Evolutionary conservation across 2,888 invertebrate genomes (phyloP).

Genomic region (Hypomecis punctinalis): DNA sequence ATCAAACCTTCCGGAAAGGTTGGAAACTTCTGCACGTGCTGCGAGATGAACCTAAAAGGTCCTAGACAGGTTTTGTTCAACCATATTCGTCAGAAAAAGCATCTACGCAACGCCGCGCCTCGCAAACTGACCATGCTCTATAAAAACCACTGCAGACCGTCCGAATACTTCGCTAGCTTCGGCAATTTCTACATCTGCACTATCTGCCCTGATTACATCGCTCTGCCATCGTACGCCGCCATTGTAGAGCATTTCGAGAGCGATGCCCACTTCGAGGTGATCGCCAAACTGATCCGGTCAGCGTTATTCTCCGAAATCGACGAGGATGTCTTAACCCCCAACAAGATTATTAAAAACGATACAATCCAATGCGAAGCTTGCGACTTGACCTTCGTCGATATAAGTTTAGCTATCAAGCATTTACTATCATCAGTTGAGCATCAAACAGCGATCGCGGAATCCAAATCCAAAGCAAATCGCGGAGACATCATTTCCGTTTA

Average conservation of each 20-base stretch:
- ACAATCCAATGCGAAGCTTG: constrained; percentile 65
- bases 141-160: constrained; percentile 74
- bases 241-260: constrained; percentile 78
- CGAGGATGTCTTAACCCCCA: constrained; percentile 54
- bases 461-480: constrained; percentile 56
- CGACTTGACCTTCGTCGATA: constrained; percentile 57
- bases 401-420: constrained; percentile 63
- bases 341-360: constrained; percentile 56
- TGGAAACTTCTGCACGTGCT: constrained; percentile 75
- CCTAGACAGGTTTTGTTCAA: constrained; percentile 78
- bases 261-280: constrained; percentile 64
- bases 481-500: constrained; percentile 78
- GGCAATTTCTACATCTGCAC: constrained; percentile 77
- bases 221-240: constrained; percentile 73
- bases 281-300: constrained; percentile 65
- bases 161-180: constrained; percentile 78
- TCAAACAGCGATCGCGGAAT: constrained; percentile 62
- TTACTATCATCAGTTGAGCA: constrained; percentile 66
- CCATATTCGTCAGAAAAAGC: constrained; percentile 80
- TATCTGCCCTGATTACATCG: constrained; percentile 69
- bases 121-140: constrained; percentile 69
- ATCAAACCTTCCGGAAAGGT: constrained; percentile 77
- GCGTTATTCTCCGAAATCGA: constrained; percentile 65
- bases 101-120: constrained; percentile 77
- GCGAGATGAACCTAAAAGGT: constrained; percentile 78